These are phyloP conservation scores for Emys orbicularis DNA, from an alignment of 2,797 vertebrate species.

Conservation along the genomic window DNA sequence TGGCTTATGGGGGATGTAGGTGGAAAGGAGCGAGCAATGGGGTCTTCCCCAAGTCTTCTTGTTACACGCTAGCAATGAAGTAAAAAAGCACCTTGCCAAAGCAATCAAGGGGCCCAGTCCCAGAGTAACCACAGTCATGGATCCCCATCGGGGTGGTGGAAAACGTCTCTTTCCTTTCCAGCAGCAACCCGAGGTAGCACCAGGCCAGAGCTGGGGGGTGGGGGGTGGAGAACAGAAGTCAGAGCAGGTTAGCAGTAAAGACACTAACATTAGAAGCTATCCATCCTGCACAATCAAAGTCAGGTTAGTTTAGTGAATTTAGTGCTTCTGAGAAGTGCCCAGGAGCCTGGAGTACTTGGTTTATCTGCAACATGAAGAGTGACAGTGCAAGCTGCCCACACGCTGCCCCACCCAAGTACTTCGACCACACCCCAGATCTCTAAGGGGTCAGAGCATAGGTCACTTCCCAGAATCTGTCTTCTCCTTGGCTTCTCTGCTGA, in stretches of 20 bases:
- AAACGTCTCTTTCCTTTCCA: constrained; percentile 88
- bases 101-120: constrained; percentile 84
- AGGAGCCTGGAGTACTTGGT: not conserved
- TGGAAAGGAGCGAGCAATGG: not conserved
- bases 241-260: not conserved
- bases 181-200: constrained; percentile 88
- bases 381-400: not conserved
- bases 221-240: not conserved
- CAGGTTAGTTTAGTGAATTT: not conserved
- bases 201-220: constrained; percentile 83
- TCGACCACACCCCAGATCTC: not conserved
- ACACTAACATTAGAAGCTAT: not conserved
- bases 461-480: not conserved
- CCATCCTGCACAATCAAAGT: no score
- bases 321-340: not conserved
- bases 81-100: constrained; percentile 83
- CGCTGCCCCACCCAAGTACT: not conserved
- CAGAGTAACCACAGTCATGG: constrained; percentile 88
- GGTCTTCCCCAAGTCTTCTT: not conserved
- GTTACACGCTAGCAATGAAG: fast-evolving
- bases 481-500: not conserved
- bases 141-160: constrained; percentile 84
- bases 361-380: not conserved
- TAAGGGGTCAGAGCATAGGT: not conserved
- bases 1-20: not conserved